Evolutionary conservation across 2,888 invertebrate species (phyloP).

Genomic region (Ectemnius cavifrons): DNA sequence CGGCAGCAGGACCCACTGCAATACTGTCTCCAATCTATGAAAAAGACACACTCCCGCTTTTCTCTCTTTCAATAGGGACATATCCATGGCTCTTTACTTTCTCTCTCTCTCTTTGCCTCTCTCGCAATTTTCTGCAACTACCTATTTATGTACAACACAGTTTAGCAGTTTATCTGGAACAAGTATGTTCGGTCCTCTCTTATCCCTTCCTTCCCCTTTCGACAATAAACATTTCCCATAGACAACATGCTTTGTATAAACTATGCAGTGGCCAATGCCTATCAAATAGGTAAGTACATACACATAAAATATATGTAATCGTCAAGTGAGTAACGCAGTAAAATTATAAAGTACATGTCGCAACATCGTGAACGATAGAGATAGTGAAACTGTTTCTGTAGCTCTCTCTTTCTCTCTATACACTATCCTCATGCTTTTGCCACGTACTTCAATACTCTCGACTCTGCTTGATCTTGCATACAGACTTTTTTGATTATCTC

Average conservation of each 20-base stretch:
- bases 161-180: conserved; percentile 65
- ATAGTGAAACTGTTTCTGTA: conserved; percentile 37
- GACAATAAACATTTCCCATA: conserved; percentile 61
- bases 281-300: conserved; percentile 70
- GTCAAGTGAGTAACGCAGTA: conserved; percentile 71
- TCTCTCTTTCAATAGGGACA: conserved; percentile 32
- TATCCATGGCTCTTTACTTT: conserved; percentile 15
- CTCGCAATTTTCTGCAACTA: conserved; percentile 33
- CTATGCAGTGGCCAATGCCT: conserved; percentile 73
- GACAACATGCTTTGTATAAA: conserved; percentile 68
- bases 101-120: background rate
- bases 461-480: conserved; percentile 33
- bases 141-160: conserved; percentile 66
- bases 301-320: conserved; percentile 73
- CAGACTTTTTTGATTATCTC: conserved; percentile 19
- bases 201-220: background rate
- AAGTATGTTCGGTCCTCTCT: conserved; percentile 16
- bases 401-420: background rate
- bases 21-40: conserved; percentile 60
- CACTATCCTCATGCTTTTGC: conserved; percentile 8
- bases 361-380: conserved; percentile 68
- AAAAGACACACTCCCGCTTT: conserved; percentile 55
- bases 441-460: conserved; percentile 56
- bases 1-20: conserved; percentile 60
- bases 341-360: conserved; percentile 75